Evolutionary conservation across 2,113 vertebrate genomes (phyloP), one percentile per base, ranked within the genome.

Genomic region (Crypturellus undulatus): DNA sequence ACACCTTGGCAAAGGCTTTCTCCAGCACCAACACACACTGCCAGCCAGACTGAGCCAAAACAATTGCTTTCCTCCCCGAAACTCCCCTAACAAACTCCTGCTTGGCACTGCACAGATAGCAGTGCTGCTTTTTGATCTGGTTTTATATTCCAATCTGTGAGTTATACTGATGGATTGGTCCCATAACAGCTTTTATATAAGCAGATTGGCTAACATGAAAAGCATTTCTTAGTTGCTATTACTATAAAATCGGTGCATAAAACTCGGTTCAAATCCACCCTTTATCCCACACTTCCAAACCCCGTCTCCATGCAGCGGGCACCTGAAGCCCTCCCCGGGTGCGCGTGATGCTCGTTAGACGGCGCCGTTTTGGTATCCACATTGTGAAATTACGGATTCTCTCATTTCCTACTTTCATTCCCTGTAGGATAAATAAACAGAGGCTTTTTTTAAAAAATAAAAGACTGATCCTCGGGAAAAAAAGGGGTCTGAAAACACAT

Each of bases 351-450:
- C 17, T 5, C 45, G 42, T 19, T 25, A 0, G 28, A 26, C n/a
- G 42, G 49, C 1, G 24, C 51, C 64, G 30, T 15, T 1, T 42
- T 30, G 19, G 54, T 51, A 1, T 2, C n/a, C 59, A 0, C 12
- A 0, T 45, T 1, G 40, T n/a, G 5, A 19, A 30, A 5, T 2
- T 5, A 25, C 0, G 3, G 21, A 24, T 9, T 25, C 34, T 6
- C 18, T 5, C 13, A 1, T 12, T 12, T 26, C 63, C 72, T 2
- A 18, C 7, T 12, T 63, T 30, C 28, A 0, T 5, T 0, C 30
- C 7, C 9, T 4, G 26, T 2, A 1, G 10, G 30, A 25, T 1
- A 30, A 79, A 18, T 0, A 16, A 9, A 14, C 21, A 4, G 34
- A 12, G 25, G 0, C 49, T 36, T 52, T 6, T 4, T 56, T 18